Conservation (phyloP, 2,888 invertebrate genomes). For the Molanna angustata region DNA sequence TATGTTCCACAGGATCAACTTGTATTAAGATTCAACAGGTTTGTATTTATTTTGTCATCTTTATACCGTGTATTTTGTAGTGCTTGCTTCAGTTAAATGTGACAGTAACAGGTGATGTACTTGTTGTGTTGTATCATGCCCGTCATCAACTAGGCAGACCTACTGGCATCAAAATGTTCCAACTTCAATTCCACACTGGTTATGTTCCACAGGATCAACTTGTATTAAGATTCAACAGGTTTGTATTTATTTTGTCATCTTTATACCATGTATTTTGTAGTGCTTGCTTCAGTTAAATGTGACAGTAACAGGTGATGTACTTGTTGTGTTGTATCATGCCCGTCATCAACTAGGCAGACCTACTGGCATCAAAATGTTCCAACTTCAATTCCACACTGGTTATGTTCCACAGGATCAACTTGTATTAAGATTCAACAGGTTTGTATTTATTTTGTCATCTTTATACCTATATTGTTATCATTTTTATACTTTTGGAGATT, state of each 20-base stretch:
- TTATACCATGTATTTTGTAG: no score
- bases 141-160: conserved; percentile 81
- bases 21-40: conserved; percentile 69
- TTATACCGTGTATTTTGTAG: no score
- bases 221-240: conserved; percentile 69
- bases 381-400: conserved; percentile 87
- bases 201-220: conserved; percentile 74
- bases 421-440: conserved; percentile 69
- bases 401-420: conserved; percentile 74
- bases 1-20: conserved; percentile 74
- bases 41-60: no score
- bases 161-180: conserved; percentile 81
- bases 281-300: conserved; percentile 66
- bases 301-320: conserved; percentile 82
- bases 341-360: conserved; percentile 81
- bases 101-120: conserved; percentile 82
- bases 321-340: conserved; percentile 78
- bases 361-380: conserved; percentile 81
- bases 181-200: conserved; percentile 87
- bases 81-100: conserved; percentile 66
- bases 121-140: conserved; percentile 78
- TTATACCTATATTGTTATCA: no score
- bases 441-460: no score
- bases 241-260: no score
- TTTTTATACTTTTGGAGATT: no score